phyloP scores from a whole-genome alignment of 2,113 vertebrate genomes.

The Tachysurus fulvidraco region DNA sequence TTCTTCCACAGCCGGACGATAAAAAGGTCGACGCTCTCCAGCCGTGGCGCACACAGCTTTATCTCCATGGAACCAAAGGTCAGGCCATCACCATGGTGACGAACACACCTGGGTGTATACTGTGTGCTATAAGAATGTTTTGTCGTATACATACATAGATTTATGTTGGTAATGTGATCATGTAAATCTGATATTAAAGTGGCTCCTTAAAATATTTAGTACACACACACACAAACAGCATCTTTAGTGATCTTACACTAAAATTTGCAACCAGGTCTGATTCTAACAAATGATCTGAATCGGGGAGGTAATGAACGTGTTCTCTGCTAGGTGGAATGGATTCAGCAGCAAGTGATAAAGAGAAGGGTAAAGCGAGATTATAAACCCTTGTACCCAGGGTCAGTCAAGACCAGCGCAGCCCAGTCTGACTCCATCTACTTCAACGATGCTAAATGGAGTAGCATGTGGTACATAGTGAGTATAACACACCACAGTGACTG shows the following conservation, averaged over 20 bases:
- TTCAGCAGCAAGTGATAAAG: constrained; percentile 96
- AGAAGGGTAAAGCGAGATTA: constrained; percentile 95
- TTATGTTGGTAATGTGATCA: neutral
- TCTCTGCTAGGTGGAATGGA: constrained; percentile 89
- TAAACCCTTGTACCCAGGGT: constrained; percentile 79
- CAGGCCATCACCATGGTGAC: constrained; percentile 68
- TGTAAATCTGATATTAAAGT: neutral
- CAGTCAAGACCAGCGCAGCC: constrained; percentile 71
- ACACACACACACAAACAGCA: neutral
- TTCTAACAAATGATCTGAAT: neutral
- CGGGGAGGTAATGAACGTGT: constrained; percentile 16
- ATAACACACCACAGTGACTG: neutral
- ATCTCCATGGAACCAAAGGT: constrained; percentile 99
- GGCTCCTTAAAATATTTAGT: neutral
- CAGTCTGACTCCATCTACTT: constrained; percentile 83
- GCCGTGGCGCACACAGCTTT: constrained; percentile 94
- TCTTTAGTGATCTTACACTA: neutral
- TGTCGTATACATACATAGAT: neutral
- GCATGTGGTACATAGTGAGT: constrained; percentile 99
- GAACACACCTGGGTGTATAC: constrained; percentile 30
- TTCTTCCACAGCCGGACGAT: constrained; percentile 98
- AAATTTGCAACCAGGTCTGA: neutral
- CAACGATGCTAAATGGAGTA: constrained; percentile 98
- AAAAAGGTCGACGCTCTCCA: constrained; percentile 94
- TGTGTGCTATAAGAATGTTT: constrained; percentile 22